phyloP scores from a whole-genome alignment of 2,888 invertebrate genomes.

The Stictocephala bisonia region DNA sequence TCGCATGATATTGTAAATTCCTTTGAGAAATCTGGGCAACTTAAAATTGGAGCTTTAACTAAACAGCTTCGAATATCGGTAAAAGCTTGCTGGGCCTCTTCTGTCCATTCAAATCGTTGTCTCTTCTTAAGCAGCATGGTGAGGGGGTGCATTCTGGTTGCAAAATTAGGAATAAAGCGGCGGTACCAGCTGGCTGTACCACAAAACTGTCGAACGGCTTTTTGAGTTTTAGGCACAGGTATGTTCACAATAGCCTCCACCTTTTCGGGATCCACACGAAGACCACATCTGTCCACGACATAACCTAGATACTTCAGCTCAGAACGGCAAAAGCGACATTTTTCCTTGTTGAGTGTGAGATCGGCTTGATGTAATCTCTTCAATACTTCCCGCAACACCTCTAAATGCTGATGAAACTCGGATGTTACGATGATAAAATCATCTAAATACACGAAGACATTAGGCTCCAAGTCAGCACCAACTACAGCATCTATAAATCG shows the following conservation, averaged over 20 bases:
- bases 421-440: constrained; percentile 45
- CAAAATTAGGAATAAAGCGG: constrained; percentile 56
- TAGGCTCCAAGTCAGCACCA: constrained; percentile 50
- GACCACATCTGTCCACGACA: constrained; percentile 39
- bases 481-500: constrained; percentile 53
- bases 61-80: constrained; percentile 14
- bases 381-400: constrained; percentile 1
- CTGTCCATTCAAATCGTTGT: constrained; percentile 41
- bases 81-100: constrained; percentile 42
- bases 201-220: constrained; percentile 38
- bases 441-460: constrained; percentile 51
- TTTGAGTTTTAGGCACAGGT: constrained; percentile 32
- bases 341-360: constrained; percentile 30
- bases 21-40: constrained; percentile 48
- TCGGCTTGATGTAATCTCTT: constrained; percentile 21
- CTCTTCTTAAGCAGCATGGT: constrained; percentile 52
- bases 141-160: constrained; percentile 33
- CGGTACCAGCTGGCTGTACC: constrained; percentile 53
- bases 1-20: constrained; percentile 50
- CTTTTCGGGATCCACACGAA: constrained; percentile 45
- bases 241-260: constrained; percentile 36
- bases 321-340: constrained; percentile 36
- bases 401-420: constrained; percentile 29
- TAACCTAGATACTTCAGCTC: constrained; percentile 45
- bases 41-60: constrained; percentile 45